Conservation (phyloP, 2,888 invertebrate species). For the Drosophila barbarae region DNA sequence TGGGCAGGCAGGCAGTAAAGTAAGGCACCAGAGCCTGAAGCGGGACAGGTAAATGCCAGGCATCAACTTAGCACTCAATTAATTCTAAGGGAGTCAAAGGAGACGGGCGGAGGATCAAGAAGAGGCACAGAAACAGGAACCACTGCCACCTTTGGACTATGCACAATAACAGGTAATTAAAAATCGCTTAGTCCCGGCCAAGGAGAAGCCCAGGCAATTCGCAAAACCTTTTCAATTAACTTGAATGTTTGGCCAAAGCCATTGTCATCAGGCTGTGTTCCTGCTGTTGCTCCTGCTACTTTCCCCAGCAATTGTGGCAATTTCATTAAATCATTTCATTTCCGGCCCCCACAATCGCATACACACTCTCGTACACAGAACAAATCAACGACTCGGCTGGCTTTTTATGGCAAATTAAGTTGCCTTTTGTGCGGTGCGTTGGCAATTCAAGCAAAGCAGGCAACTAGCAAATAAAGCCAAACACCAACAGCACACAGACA, state of each 20-base stretch:
- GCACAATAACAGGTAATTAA: slow-evolving; percentile 66
- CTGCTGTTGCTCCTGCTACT: slow-evolving; percentile 31
- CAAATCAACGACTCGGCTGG: slow-evolving; percentile 61
- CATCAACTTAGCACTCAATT: slow-evolving; percentile 44
- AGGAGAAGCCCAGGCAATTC: slow-evolving; percentile 19
- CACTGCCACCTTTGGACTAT: slow-evolving; percentile 16
- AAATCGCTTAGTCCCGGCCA: slow-evolving; percentile 60
- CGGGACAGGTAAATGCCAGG: slow-evolving; percentile 12
- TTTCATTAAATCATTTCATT: slow-evolving; percentile 76
- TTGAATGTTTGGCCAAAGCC: slow-evolving; percentile 51
- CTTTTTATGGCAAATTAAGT: slow-evolving; percentile 72
- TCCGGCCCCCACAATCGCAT: slow-evolving; percentile 49
- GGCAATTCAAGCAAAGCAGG: slow-evolving; percentile 16
- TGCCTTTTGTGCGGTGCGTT: slow-evolving; percentile 37
- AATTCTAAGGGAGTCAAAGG: slow-evolving; percentile 24
- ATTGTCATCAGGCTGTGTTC: slow-evolving; percentile 51
- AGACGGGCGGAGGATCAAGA: slow-evolving; percentile 7
- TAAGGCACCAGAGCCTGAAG: neutral
- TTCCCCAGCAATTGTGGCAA: slow-evolving; percentile 53
- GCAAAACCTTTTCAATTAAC: slow-evolving; percentile 64
- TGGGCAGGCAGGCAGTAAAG: slow-evolving; percentile 16
- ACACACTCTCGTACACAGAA: slow-evolving; percentile 35
- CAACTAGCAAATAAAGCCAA: slow-evolving; percentile 55
- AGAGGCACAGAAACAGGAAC: neutral
- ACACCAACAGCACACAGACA: slow-evolving; percentile 54